phyloP scores from a whole-genome alignment of 2,888 invertebrate genomes.

The Portevinia maculata region DNA sequence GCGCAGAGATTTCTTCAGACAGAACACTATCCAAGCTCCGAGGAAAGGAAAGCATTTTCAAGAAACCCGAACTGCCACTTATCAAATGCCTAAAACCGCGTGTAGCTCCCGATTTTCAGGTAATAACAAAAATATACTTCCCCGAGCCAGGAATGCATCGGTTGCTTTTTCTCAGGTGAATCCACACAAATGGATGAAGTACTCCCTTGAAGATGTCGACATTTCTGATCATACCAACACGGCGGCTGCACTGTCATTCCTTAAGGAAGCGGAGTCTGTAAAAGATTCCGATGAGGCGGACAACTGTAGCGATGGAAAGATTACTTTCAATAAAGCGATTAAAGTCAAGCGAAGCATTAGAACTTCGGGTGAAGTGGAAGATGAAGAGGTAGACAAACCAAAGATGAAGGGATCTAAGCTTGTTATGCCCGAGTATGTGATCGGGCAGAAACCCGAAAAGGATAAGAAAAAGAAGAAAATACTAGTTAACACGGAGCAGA shows the following conservation, averaged over 20 bases:
- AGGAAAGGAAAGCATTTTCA: constrained; percentile 90
- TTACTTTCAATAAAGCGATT: constrained; percentile 81
- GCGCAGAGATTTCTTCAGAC: constrained; percentile 69
- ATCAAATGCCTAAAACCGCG: constrained; percentile 84
- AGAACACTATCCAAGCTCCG: constrained; percentile 77
- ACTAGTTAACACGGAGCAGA: constrained; percentile 64
- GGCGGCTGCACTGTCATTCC: constrained; percentile 90
- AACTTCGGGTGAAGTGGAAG: constrained; percentile 78
- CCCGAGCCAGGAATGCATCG: neutral
- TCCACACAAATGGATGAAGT: constrained; percentile 92
- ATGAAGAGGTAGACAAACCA: constrained; percentile 81
- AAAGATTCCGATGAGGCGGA: constrained; percentile 76
- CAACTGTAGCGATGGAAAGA: constrained; percentile 73
- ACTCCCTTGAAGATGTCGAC: constrained; percentile 91
- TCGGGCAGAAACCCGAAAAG: constrained; percentile 86
- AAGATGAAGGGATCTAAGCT: constrained; percentile 88
- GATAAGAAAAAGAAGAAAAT: constrained; percentile 75
- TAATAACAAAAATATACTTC: constrained; percentile 58
- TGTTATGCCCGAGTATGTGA: constrained; percentile 92
- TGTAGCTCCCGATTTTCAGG: constrained; percentile 83
- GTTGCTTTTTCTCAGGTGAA: constrained; percentile 85
- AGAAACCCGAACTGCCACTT: constrained; percentile 88
- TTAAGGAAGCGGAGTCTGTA: constrained; percentile 87
- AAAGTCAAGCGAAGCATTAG: constrained; percentile 78
- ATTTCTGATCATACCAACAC: constrained; percentile 91